These are phyloP conservation scores for Odontesthes bonariensis DNA, from an alignment of 2,113 vertebrate genomes.

Conservation along the genomic window DNA sequence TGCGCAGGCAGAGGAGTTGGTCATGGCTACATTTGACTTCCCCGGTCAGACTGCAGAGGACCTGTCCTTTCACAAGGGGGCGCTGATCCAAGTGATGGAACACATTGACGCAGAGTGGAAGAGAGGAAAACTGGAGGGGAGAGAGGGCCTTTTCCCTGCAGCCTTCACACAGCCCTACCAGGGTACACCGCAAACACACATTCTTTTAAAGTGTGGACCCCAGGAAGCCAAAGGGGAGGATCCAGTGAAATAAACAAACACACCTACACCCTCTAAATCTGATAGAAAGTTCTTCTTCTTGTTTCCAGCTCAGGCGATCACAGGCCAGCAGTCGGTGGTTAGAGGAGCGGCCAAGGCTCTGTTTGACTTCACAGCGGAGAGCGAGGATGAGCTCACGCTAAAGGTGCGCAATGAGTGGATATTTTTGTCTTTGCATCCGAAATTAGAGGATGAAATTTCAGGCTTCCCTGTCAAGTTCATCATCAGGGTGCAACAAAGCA, in stretches of 20 bases:
- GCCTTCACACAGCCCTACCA: constrained; percentile 85
- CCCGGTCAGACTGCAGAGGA: constrained; percentile 90
- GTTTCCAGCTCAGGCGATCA: constrained; percentile 65
- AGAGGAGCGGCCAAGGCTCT: constrained; percentile 86
- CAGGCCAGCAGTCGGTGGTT: constrained; percentile 53
- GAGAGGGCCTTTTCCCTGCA: constrained; percentile 89
- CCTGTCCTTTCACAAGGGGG: constrained; percentile 89
- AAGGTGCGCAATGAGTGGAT: constrained; percentile 81
- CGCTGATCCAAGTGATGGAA: constrained; percentile 85
- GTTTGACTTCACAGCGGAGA: constrained; percentile 90
- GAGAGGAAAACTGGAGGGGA: constrained; percentile 85
- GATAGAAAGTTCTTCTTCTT: background rate
- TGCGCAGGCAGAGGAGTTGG: constrained; percentile 81
- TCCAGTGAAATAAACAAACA: background rate
- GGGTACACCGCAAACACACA: constrained; percentile 76
- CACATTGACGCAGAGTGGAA: constrained; percentile 88
- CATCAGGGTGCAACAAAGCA: no score
- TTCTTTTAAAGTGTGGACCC: no score
- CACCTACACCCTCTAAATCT: background rate
- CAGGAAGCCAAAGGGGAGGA: background rate
- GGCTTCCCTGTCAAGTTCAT: no score
- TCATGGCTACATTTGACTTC: constrained; percentile 90
- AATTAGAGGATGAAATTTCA: no score
- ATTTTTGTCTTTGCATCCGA: background rate
- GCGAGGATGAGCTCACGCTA: constrained; percentile 91